Percentiles rank a stretch among this genome's conserved stretches.
Evolutionary conservation across 2,113 vertebrate species (phyloP).

Genomic region (Plecturocebus donacophilus): DNA sequence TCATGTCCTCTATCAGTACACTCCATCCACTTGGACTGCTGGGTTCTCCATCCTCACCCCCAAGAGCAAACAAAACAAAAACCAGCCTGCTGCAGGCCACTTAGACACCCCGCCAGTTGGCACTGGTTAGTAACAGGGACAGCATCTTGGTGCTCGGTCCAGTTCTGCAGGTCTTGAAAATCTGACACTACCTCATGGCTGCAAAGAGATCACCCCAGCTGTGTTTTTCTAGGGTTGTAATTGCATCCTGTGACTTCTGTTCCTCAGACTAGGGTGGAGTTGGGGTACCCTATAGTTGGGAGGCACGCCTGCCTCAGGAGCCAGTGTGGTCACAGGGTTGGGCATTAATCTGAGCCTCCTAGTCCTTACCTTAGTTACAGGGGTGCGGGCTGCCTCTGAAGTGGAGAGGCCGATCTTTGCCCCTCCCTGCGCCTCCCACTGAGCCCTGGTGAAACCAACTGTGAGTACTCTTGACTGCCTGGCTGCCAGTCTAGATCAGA

Average conservation of each 20-base stretch:
- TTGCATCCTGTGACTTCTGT: neutral
- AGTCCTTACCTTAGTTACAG: neutral
- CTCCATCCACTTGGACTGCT: neutral
- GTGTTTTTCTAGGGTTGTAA: neutral
- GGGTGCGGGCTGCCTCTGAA: neutral
- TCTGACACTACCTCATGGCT: neutral
- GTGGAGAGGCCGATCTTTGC: neutral
- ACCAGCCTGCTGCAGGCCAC: neutral
- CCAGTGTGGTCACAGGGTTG: neutral
- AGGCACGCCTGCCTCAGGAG: neutral
- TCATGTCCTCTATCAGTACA: neutral
- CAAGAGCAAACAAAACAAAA: neutral
- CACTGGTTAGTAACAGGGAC: neutral
- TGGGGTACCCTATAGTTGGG: neutral
- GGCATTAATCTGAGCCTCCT: neutral
- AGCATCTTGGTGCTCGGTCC: neutral
- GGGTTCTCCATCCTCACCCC: neutral
- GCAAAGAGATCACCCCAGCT: no score
- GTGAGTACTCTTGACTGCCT: neutral
- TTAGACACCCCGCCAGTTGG: neutral
- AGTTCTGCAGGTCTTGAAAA: neutral
- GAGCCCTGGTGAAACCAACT: accelerated
- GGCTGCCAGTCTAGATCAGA: neutral
- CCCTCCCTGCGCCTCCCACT: neutral
- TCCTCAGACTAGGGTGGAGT: neutral